Conservation (phyloP, 2,797 vertebrate genomes). For the Ceryle rudis region DNA sequence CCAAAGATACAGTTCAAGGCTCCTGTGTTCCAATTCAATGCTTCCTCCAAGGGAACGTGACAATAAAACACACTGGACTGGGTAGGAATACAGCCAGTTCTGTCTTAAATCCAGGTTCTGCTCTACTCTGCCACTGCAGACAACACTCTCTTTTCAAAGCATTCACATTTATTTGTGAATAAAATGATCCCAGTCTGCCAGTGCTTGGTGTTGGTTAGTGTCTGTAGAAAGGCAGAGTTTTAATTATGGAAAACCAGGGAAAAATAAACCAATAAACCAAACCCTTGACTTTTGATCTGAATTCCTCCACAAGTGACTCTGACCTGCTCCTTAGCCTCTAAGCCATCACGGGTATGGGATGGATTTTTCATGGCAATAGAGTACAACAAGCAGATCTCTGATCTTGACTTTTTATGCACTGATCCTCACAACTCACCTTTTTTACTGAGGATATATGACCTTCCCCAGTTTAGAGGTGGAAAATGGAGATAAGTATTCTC, state of each 20-base stretch:
- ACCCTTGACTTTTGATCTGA: not conserved
- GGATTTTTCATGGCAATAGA: not conserved
- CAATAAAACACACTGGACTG: not conserved
- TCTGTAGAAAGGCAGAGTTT: not conserved
- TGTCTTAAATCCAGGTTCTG: not conserved
- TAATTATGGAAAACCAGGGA: not conserved
- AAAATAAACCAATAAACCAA: accelerated
- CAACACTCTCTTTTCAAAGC: not conserved
- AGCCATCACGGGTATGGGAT: not conserved
- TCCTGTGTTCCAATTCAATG: not conserved
- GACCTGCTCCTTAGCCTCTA: not conserved
- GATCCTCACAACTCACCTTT: not conserved
- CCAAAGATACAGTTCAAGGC: not conserved
- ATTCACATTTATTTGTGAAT: not conserved
- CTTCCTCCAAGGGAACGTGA: not conserved
- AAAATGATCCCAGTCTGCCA: not conserved
- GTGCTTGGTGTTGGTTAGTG: not conserved
- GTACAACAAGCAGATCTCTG: not conserved
- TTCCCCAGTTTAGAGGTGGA: not conserved
- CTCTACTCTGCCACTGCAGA: not conserved
- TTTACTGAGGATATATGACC: not conserved
- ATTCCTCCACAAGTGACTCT: not conserved
- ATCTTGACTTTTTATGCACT: not conserved
- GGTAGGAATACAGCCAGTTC: not conserved
- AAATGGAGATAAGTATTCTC: not conserved